These are phyloP conservation scores for Drosophila fungiperda DNA, from an alignment of 2,888 invertebrate genomes.

Conservation along the genomic window DNA sequence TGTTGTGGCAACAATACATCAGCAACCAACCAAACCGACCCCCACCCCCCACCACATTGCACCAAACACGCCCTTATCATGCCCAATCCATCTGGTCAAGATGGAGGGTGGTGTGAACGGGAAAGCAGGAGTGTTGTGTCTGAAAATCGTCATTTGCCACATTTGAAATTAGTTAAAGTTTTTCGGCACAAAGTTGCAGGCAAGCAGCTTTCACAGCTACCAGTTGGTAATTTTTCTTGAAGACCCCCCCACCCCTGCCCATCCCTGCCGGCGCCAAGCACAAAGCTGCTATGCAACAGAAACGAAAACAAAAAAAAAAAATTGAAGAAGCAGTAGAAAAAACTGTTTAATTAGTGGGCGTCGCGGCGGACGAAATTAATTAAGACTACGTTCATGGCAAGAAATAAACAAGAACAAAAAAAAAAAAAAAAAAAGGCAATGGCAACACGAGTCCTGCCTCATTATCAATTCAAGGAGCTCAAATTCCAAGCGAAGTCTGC, in stretches of 20 bases:
- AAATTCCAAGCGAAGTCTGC: constrained; percentile 12
- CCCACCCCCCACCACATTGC: too few species aligned
- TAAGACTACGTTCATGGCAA: constrained; percentile 60
- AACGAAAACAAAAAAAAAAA: background rate
- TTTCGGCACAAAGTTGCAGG: constrained; percentile 51
- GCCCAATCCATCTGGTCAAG: constrained; percentile 38
- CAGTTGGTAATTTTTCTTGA: constrained; percentile 46
- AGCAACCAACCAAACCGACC: constrained; percentile 44
- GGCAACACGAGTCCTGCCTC: constrained; percentile 43
- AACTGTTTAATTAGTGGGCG: constrained; percentile 77
- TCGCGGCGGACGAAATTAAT: constrained; percentile 67
- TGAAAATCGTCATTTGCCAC: constrained; percentile 63
- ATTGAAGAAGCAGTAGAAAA: constrained; percentile 39
- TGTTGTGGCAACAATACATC: constrained; percentile 76
- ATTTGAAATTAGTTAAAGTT: constrained; percentile 80
- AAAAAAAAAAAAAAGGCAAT: background rate
- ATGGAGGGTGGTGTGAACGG: background rate
- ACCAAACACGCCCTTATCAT: background rate
- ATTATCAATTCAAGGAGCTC: constrained; percentile 76
- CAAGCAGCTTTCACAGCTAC: constrained; percentile 28
- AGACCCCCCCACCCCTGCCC: background rate
- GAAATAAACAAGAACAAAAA: background rate
- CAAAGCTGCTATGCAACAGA: background rate
- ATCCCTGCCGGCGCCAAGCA: background rate
- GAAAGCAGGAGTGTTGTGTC: background rate